Evolutionary conservation across 2,888 invertebrate species (phyloP).

Genomic region (Celastrina argiolus): DNA sequence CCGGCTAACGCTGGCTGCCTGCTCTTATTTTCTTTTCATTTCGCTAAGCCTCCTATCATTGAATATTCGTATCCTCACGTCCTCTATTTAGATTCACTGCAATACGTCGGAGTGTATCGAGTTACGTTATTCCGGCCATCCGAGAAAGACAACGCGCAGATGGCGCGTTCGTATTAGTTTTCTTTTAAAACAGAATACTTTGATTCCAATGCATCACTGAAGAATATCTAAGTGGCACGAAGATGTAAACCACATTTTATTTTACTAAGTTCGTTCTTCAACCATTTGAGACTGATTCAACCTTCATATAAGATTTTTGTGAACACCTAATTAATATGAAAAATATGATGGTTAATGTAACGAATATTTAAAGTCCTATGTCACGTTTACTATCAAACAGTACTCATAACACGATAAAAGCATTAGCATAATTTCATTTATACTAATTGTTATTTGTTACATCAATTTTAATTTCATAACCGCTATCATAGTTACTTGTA

Average conservation of each 20-base stretch:
- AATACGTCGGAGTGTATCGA: constrained; percentile 54
- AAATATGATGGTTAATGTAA: not conserved
- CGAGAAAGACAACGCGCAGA: constrained; percentile 70
- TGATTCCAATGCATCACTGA: constrained; percentile 54
- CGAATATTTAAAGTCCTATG: not conserved
- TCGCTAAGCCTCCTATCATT: constrained; percentile 59
- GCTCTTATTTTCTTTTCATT: constrained; percentile 66
- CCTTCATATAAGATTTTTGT: not conserved
- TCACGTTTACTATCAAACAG: no score
- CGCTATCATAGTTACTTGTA: not conserved
- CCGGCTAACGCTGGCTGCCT: constrained; percentile 64
- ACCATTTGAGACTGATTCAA: not conserved
- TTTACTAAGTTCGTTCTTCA: not conserved
- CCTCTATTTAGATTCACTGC: constrained; percentile 53
- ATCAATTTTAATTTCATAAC: constrained; percentile 2
- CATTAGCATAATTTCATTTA: not conserved
- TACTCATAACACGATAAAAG: not conserved
- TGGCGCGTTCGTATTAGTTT: constrained; percentile 71
- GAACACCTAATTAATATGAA: not conserved
- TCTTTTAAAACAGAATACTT: constrained; percentile 73
- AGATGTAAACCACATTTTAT: constrained; percentile 15
- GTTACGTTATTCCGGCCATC: constrained; percentile 65
- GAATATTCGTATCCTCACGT: constrained; percentile 56
- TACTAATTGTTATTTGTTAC: not conserved
- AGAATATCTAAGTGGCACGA: constrained; percentile 47